phyloP scores from a whole-genome alignment of 2,888 invertebrate species.

The Agrotis ipsilon region DNA sequence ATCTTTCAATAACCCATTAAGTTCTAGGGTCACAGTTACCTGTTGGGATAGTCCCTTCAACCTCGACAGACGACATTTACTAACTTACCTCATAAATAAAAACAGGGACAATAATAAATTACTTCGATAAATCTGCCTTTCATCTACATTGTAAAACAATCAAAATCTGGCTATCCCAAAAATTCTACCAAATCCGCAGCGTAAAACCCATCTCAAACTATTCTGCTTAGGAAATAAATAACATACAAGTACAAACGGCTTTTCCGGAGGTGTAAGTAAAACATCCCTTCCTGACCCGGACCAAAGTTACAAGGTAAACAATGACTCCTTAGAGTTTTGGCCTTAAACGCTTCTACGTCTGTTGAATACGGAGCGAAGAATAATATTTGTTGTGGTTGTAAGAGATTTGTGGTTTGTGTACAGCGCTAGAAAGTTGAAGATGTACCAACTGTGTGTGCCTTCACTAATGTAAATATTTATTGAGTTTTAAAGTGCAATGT shows the following conservation, averaged over 20 bases:
- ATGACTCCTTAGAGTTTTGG: slow-evolving; percentile 67
- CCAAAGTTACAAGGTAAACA: slow-evolving; percentile 69
- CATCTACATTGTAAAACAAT: slow-evolving; percentile 39
- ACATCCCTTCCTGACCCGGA: slow-evolving; percentile 72
- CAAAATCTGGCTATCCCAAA: slow-evolving; percentile 25
- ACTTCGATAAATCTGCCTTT: slow-evolving; percentile 27
- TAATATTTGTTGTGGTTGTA: slow-evolving; percentile 65
- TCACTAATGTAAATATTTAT: slow-evolving; percentile 55
- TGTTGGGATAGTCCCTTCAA: no score
- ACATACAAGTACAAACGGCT: slow-evolving; percentile 61
- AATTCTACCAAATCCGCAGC: slow-evolving; percentile 32
- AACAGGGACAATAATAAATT: slow-evolving; percentile 5
- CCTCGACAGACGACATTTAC: no score
- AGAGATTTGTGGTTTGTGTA: slow-evolving; percentile 63
- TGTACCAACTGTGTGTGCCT: slow-evolving; percentile 47
- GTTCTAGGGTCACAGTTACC: no score
- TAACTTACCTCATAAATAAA: slow-evolving; percentile 1
- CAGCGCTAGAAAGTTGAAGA: slow-evolving; percentile 50
- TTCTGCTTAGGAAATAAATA: slow-evolving; percentile 64
- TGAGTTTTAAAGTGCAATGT: slow-evolving; percentile 50
- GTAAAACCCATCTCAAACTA: slow-evolving; percentile 57
- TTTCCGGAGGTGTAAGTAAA: slow-evolving; percentile 71
- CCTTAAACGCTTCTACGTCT: slow-evolving; percentile 66
- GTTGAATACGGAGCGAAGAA: slow-evolving; percentile 65
- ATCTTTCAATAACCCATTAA: no score